A percentile compares a stretch with the other conserved stretches of the same genome.
phyloP scores from a whole-genome alignment of 2,888 invertebrate species.

The Eilema caniola region DNA sequence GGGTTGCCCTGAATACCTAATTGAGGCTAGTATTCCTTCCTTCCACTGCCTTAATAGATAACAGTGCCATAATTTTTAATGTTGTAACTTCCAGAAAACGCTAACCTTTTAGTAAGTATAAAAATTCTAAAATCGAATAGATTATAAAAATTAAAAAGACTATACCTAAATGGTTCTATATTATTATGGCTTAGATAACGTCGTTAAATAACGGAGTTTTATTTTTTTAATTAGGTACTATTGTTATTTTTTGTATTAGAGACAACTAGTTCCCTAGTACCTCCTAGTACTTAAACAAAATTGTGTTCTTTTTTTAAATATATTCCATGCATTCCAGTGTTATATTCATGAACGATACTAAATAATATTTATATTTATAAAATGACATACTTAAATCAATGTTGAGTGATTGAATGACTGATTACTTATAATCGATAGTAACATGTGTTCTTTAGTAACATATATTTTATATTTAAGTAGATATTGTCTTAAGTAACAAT shows the following conservation, averaged over 20 bases:
- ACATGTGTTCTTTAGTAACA: slow-evolving; percentile 42
- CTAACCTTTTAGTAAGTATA: slow-evolving; percentile 16
- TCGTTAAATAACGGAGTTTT: neutral
- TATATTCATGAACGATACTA: slow-evolving; percentile 32
- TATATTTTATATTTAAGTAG: slow-evolving; percentile 15
- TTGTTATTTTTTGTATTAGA: slow-evolving; percentile 8
- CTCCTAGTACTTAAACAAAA: slow-evolving; percentile 11
- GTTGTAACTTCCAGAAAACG: slow-evolving; percentile 31
- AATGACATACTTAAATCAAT: slow-evolving; percentile 30
- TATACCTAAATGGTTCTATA: slow-evolving; percentile 2
- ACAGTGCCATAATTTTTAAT: slow-evolving; percentile 54
- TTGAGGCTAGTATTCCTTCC: slow-evolving; percentile 18
- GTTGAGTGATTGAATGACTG: slow-evolving; percentile 60
- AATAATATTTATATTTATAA: slow-evolving; percentile 33
- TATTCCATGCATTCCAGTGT: slow-evolving; percentile 33
- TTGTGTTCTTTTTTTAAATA: slow-evolving; percentile 17
- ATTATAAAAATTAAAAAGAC: slow-evolving; percentile 12
- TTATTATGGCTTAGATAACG: neutral
- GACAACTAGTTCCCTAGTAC: neutral
- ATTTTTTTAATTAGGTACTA: neutral
- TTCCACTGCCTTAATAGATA: slow-evolving; percentile 29
- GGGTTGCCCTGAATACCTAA: slow-evolving; percentile 19
- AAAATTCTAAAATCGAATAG: slow-evolving; percentile 18
- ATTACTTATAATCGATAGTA: slow-evolving; percentile 54
- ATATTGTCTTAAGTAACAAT: slow-evolving; percentile 32